Conservation (phyloP, 2,113 vertebrate species). For the Dendrocopos noguchii region DNA sequence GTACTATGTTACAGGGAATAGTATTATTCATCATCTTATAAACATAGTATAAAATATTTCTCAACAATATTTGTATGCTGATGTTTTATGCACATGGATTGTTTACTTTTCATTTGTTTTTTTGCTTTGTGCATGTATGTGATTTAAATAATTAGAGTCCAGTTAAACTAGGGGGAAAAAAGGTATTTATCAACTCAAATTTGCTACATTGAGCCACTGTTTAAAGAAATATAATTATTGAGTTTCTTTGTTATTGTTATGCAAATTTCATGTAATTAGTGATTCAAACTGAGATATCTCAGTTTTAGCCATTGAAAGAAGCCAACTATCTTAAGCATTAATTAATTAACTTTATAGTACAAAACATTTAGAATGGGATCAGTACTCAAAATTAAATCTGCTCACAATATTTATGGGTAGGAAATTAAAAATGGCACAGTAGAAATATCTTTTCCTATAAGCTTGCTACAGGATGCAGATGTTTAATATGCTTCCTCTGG, state of each 20-base stretch:
- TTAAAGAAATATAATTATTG: neutral
- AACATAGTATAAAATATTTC: neutral
- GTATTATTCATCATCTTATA: neutral
- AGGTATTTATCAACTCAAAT: neutral
- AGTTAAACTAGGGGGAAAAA: neutral
- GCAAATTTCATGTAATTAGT: slow-evolving; percentile 21
- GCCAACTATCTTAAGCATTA: neutral
- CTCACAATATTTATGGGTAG: neutral
- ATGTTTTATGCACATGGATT: neutral
- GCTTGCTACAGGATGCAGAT: neutral
- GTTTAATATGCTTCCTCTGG: neutral
- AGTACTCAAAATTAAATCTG: neutral
- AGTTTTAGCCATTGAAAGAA: neutral
- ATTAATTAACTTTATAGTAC: neutral
- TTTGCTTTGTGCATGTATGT: neutral
- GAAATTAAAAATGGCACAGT: neutral
- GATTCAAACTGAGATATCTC: slow-evolving; percentile 9
- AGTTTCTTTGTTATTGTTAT: slow-evolving; percentile 12
- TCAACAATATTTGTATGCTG: neutral
- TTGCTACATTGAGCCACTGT: neutral
- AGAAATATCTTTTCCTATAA: neutral
- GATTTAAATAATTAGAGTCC: neutral
- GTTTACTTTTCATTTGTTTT: neutral
- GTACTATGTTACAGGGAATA: neutral
- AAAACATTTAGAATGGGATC: neutral